phyloP scores from a whole-genome alignment of 2,888 invertebrate species.

The Tridacna crocea region DNA sequence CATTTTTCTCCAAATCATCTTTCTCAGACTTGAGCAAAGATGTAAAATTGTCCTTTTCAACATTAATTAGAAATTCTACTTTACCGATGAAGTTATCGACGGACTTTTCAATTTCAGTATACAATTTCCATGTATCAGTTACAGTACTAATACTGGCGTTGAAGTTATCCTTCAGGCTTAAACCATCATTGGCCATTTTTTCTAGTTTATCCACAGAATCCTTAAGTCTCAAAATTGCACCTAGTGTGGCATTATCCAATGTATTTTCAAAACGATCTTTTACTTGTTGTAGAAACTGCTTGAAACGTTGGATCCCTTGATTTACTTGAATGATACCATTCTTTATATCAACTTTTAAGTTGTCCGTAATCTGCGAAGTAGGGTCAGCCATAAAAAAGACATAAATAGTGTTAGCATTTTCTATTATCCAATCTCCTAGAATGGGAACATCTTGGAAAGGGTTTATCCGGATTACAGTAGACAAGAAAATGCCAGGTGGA shows the following conservation, averaged over 20 bases:
- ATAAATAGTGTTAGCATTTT: conserved; percentile 19
- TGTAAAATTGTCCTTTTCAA: conserved; percentile 19
- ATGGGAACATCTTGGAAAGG: conserved; percentile 48
- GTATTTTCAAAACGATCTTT: conserved; percentile 12
- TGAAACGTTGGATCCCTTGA: neutral
- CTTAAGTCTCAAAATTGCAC: conserved; percentile 12
- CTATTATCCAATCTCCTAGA: conserved; percentile 42
- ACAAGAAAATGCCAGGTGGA: conserved; percentile 56
- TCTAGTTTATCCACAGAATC: conserved; percentile 4
- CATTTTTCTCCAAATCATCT: conserved; percentile 5
- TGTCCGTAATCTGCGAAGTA: neutral
- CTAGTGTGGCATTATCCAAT: conserved; percentile 20
- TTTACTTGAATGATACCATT: conserved; percentile 12
- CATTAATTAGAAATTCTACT: conserved; percentile 20
- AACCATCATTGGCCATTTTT: neutral
- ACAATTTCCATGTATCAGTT: conserved; percentile 21
- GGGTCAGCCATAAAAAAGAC: conserved; percentile 49
- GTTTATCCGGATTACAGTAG: conserved; percentile 22
- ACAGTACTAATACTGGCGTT: neutral
- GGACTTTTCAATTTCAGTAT: neutral
- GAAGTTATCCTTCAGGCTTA: neutral
- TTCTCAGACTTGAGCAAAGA: conserved; percentile 11
- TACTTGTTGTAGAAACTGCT: neutral
- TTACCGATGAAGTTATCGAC: conserved; percentile 5
- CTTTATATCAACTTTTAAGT: conserved; percentile 10